These are phyloP conservation scores for Cryptoblepharus egeriae DNA, from an alignment of 2,797 vertebrate genomes.

Conservation along the genomic window DNA sequence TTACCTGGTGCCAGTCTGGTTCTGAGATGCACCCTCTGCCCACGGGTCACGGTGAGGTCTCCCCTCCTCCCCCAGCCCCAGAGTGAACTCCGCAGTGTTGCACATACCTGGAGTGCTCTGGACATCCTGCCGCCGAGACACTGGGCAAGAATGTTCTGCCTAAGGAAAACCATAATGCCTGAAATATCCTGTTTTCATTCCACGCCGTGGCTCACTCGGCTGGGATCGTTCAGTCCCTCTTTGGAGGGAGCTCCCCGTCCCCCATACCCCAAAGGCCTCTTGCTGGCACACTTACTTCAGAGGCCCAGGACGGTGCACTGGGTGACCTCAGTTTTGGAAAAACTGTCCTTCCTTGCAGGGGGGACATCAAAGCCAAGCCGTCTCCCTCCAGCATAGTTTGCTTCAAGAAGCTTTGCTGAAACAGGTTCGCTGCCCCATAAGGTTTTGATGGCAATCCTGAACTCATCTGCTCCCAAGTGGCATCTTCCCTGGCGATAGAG, in stretches of 20 bases:
- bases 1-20: constrained; percentile 28
- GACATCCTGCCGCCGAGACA: constrained; percentile 14
- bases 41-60: not conserved
- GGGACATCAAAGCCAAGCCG: no score
- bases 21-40: not conserved
- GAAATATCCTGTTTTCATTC: constrained; percentile 56
- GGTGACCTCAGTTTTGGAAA: not conserved
- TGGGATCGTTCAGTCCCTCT: rapidly evolving
- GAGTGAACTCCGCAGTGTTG: not conserved
- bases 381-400: not conserved
- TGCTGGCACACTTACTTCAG: rapidly evolving
- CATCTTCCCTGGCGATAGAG: no score
- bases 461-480: no score
- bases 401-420: not conserved
- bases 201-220: rapidly evolving
- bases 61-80: not conserved
- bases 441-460: no score
- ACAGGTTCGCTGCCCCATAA: no score
- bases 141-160: constrained; percentile 40
- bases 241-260: constrained; percentile 4
- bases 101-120: rapidly evolving
- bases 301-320: not conserved
- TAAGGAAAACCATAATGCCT: constrained; percentile 50
- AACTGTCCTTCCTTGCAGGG: no score
- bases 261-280: not conserved